Conservation (phyloP, 1,140 invertebrate genomes). For the Armadillidium nasatum region DNA sequence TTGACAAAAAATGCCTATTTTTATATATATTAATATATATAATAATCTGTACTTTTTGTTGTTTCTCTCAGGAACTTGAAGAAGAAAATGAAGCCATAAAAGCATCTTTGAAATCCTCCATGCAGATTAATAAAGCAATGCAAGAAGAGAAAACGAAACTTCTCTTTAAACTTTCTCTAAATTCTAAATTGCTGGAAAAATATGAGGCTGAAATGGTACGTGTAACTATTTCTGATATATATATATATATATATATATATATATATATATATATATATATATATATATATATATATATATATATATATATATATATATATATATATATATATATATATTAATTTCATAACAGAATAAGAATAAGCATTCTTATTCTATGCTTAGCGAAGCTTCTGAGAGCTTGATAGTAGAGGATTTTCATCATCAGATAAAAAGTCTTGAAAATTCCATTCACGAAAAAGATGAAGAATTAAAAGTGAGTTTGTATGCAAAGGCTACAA, state of each 20-base stretch:
- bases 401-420: background rate
- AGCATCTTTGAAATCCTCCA: background rate
- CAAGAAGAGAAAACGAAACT: background rate
- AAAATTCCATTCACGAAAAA: background rate
- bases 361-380: no score
- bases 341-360: no score
- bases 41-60: no score
- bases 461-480: background rate
- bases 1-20: no score
- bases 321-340: no score
- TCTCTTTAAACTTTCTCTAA: background rate
- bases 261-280: no score
- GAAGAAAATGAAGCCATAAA: background rate
- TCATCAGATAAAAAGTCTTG: background rate
- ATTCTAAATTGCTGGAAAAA: background rate
- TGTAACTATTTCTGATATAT: background rate
- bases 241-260: no score
- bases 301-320: no score
- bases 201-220: background rate
- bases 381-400: background rate
- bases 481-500: no score
- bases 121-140: background rate
- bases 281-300: no score
- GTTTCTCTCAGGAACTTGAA: background rate
- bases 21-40: no score